Percentiles rank a stretch among this genome's conserved stretches.
Evolutionary conservation across 1,140 invertebrate genomes (phyloP).

Genomic region (Goniozus legneri): DNA sequence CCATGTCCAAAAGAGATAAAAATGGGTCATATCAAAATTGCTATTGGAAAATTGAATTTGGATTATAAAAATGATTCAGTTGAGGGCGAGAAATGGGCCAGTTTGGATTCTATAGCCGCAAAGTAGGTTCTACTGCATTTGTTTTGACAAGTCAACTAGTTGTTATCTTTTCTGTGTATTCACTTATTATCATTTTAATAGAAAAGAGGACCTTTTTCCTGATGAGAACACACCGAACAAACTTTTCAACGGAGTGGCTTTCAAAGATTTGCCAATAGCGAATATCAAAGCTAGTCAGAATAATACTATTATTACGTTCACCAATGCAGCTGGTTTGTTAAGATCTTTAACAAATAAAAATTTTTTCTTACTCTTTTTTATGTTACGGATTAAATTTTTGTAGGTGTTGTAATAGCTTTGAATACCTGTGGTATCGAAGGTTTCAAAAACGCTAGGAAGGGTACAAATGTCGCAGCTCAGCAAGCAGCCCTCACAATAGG

Average conservation of each 20-base stretch:
- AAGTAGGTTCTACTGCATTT: constrained; percentile 9
- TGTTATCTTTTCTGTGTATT: constrained; percentile 5
- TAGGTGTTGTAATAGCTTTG: constrained; percentile 59
- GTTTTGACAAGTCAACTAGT: background rate
- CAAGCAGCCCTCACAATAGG: constrained; percentile 80
- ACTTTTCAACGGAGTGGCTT: constrained; percentile 76
- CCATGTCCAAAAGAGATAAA: background rate
- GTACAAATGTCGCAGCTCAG: constrained; percentile 94
- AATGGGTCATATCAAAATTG: background rate
- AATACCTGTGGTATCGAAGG: constrained; percentile 85
- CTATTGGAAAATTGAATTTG: background rate
- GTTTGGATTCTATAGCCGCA: background rate
- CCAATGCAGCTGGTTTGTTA: constrained; percentile 62
- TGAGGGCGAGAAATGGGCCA: background rate
- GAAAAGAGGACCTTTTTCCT: constrained; percentile 72
- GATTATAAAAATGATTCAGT: background rate
- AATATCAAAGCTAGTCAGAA: constrained; percentile 79
- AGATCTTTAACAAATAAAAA: constrained; percentile 13
- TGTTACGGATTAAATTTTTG: background rate
- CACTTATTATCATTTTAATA: constrained; percentile 23
- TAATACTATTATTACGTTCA: constrained; percentile 80
- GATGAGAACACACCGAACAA: constrained; percentile 66
- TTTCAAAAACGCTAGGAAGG: constrained; percentile 92
- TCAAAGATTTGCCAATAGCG: constrained; percentile 75
- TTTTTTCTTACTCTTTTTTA: background rate